Percentiles rank a stretch among this genome's conserved stretches.
Evolutionary conservation across 92 coral and sea anemone species (phyloP).

Genomic region (Zoanthus sociatus): DNA sequence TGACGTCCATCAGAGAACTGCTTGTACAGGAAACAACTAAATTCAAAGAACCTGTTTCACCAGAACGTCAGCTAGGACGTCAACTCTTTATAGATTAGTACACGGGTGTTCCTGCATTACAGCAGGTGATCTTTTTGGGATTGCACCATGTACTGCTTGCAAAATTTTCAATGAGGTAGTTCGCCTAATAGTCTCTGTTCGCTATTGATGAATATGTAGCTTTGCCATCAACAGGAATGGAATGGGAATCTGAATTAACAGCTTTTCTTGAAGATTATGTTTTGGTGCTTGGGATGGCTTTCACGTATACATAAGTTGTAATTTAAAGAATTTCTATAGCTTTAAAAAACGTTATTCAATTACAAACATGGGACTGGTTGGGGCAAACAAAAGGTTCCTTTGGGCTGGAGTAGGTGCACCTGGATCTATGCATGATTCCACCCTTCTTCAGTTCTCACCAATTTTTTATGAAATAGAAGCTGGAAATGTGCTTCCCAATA

Average conservation of each 20-base stretch:
- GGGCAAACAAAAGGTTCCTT: background rate
- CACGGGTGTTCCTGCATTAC: constrained; percentile 50
- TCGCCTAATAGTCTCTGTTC: no score
- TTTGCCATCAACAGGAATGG: no score
- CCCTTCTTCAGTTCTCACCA: background rate
- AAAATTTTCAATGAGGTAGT: background rate
- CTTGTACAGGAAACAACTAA: constrained; percentile 23
- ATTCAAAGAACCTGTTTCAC: constrained; percentile 33
- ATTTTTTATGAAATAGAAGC: background rate
- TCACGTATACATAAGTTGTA: background rate
- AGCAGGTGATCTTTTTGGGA: constrained; percentile 51
- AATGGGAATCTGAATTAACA: no score
- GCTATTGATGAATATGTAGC: no score
- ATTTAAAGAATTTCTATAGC: background rate
- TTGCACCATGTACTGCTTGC: constrained; percentile 53
- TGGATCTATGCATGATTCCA: background rate
- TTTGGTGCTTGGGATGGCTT: background rate
- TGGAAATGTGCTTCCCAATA: background rate
- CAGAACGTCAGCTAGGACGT: constrained; percentile 44
- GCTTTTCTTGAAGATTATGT: background rate
- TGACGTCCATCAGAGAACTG: no score
- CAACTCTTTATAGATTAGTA: constrained; percentile 37
- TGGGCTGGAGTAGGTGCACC: background rate
- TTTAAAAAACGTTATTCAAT: background rate
- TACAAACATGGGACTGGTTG: background rate